These are phyloP conservation scores for Balaenoptera acutorostrata DNA, from an alignment of 2,113 vertebrate genomes.

Conservation along the genomic window DNA sequence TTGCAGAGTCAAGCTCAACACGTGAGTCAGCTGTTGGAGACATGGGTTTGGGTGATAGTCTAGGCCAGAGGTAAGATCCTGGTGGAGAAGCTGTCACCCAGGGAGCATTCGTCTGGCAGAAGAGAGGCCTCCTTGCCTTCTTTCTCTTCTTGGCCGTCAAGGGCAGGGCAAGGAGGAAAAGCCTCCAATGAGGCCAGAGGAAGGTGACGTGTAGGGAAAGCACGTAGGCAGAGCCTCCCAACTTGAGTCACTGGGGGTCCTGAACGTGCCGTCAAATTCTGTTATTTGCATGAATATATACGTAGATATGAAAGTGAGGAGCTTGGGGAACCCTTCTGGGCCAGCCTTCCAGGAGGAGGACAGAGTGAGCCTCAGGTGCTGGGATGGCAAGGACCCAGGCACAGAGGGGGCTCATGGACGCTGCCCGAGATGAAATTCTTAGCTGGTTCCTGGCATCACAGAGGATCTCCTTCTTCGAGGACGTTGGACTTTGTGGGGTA, in stretches of 20 bases:
- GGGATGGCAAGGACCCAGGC: accelerated
- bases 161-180: not conserved
- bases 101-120: too few relatives aligned
- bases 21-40: not conserved
- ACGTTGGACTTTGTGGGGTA: not conserved
- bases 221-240: too few relatives aligned
- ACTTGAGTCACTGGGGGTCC: not conserved
- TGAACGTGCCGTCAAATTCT: not conserved
- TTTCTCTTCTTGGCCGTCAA: not conserved
- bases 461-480: not conserved
- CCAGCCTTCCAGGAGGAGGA: not conserved
- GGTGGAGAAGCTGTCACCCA: too few relatives aligned
- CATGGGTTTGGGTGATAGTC: not conserved
- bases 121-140: accelerated
- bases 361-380: accelerated
- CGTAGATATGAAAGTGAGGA: not conserved
- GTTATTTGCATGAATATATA: too few relatives aligned
- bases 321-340: not conserved
- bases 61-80: not conserved
- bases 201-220: too few relatives aligned
- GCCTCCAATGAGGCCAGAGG: not conserved
- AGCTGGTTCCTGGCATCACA: not conserved
- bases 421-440: not conserved
- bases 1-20: not conserved
- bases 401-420: not conserved